Evolutionary conservation across 1,140 invertebrate species (phyloP).

Genomic region (Patella vulgata): DNA sequence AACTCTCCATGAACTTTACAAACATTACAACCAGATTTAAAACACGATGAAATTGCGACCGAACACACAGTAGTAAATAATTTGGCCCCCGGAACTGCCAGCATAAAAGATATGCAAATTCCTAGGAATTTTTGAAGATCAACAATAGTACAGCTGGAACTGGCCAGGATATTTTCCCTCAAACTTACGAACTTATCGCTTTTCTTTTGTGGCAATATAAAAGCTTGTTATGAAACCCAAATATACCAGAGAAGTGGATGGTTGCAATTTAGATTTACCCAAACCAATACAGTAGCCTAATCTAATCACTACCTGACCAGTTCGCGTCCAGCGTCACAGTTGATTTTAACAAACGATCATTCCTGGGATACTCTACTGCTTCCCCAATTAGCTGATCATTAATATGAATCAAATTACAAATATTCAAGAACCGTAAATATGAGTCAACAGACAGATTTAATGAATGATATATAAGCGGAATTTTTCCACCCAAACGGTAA

Average conservation of each 20-base stretch:
- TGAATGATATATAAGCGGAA: neutral
- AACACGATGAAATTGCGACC: no score
- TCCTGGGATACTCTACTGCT: neutral
- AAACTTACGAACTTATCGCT: neutral
- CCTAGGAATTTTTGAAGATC: slow-evolving; percentile 1
- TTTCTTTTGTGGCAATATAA: neutral
- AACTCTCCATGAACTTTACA: neutral
- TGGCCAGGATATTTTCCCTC: neutral
- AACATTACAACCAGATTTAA: no score
- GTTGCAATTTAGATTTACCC: neutral
- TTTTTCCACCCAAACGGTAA: slow-evolving; percentile 4
- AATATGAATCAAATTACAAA: slow-evolving; percentile 1
- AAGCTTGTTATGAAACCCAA: slow-evolving; percentile 7
- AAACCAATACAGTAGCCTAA: slow-evolving; percentile 9
- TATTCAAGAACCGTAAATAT: neutral
- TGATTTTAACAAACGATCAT: neutral
- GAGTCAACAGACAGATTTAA: slow-evolving; percentile 7
- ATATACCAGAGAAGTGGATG: neutral
- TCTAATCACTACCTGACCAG: neutral
- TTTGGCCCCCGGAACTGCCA: slow-evolving; percentile 5
- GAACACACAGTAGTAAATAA: neutral
- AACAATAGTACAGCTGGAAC: neutral
- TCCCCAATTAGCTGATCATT: slow-evolving; percentile 5
- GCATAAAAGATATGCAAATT: slow-evolving; percentile 4
- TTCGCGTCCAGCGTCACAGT: neutral